A percentile compares a stretch with the other conserved stretches of the same genome.
phyloP scores from a whole-genome alignment of 2,888 invertebrate genomes.

The Volucella bombylans region DNA sequence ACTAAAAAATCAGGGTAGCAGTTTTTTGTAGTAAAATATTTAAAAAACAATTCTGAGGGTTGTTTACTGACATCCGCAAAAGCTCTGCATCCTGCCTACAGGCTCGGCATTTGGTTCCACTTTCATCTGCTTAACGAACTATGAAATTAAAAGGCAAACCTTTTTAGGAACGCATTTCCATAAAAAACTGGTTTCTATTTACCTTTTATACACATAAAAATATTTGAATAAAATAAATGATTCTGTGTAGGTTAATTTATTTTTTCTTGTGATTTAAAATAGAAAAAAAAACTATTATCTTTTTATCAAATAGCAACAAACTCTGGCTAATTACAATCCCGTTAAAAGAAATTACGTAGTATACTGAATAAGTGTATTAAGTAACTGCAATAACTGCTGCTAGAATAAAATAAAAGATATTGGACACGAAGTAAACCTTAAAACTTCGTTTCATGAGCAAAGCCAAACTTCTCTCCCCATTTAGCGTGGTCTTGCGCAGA shows the following conservation, averaged over 20 bases:
- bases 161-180: constrained; percentile 44
- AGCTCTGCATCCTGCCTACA: constrained; percentile 58
- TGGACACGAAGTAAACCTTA: too few species aligned
- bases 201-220: constrained; percentile 30
- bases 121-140: constrained; percentile 71
- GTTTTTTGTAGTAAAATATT: constrained; percentile 58
- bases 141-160: constrained; percentile 71
- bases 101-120: constrained; percentile 67
- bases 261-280: constrained; percentile 1
- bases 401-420: too few species aligned
- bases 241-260: constrained; percentile 42
- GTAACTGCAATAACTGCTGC: too few species aligned
- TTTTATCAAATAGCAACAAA: too few species aligned
- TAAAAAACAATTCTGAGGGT: constrained; percentile 69
- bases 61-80: constrained; percentile 65
- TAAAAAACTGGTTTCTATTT: constrained; percentile 19
- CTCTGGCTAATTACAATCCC: too few species aligned
- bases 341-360: too few species aligned
- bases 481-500: too few species aligned
- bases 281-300: too few species aligned
- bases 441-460: too few species aligned
- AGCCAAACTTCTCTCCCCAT: too few species aligned
- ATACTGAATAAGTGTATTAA: too few species aligned
- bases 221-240: constrained; percentile 67
- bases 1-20: constrained; percentile 39